Evolutionary conservation across 2,113 vertebrate genomes (phyloP).

Genomic region (Colius striatus): DNA sequence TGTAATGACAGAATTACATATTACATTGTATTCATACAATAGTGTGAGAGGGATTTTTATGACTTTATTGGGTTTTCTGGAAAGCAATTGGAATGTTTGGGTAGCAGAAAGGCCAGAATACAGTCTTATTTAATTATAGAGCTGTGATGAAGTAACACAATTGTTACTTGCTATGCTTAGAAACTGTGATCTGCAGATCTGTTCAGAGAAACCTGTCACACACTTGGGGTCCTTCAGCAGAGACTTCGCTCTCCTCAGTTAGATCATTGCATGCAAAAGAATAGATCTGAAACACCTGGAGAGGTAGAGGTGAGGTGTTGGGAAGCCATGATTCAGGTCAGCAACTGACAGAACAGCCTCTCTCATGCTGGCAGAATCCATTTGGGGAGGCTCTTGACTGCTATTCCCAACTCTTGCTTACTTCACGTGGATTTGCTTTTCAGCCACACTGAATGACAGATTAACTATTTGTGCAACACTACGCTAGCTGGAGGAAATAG

Average conservation of each 20-base stretch:
- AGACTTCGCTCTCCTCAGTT: not conserved
- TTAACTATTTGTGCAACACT: not conserved
- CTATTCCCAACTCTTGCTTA: not conserved
- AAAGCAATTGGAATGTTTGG: not conserved
- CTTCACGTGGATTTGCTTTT: not conserved
- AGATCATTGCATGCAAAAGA: not conserved
- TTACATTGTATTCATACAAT: not conserved
- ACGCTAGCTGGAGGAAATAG: not conserved
- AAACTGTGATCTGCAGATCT: not conserved
- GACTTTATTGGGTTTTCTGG: not conserved
- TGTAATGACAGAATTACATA: not conserved
- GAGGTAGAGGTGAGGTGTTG: not conserved
- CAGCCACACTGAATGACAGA: not conserved
- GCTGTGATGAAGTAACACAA: not conserved
- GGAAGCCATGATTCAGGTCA: not conserved
- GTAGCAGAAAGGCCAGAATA: not conserved
- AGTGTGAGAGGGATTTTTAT: not conserved
- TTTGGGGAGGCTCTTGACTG: not conserved
- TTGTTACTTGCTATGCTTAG: accelerated
- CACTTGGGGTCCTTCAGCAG: not conserved
- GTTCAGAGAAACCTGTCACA: not conserved
- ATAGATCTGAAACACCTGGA: not conserved
- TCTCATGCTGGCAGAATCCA: not conserved
- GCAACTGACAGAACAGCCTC: accelerated
- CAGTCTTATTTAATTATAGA: not conserved